phyloP scores from a whole-genome alignment of 2,113 vertebrate species.

The Pholis gunnellus region DNA sequence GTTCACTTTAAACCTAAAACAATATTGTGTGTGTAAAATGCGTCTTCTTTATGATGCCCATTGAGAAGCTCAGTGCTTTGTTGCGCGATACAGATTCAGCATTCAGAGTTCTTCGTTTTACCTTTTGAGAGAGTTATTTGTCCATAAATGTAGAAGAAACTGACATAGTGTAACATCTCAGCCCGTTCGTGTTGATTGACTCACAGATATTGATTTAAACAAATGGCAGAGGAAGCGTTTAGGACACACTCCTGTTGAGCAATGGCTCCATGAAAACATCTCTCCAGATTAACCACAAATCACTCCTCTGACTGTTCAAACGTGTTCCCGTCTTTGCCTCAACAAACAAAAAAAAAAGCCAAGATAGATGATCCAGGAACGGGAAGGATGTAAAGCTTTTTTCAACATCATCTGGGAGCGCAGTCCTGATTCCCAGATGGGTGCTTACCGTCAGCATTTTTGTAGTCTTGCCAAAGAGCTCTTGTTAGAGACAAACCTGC shows the following conservation, averaged over 20 bases:
- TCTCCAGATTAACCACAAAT: conserved; percentile 57
- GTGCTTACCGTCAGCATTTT: conserved; percentile 60
- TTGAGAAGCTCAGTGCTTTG: background rate
- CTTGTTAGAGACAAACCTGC: conserved; percentile 64
- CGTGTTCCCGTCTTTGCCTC: conserved; percentile 24
- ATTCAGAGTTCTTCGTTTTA: background rate
- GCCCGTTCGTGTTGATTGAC: conserved; percentile 3
- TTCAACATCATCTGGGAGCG: conserved; percentile 69
- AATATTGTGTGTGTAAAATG: background rate
- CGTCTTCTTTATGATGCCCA: conserved; percentile 3
- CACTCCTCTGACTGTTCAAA: conserved; percentile 45
- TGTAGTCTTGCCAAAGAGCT: conserved; percentile 66
- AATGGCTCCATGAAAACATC: conserved; percentile 20
- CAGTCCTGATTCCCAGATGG: conserved; percentile 66
- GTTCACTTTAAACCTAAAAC: background rate
- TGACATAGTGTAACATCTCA: background rate
- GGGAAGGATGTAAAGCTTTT: conserved; percentile 71
- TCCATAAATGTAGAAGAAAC: conserved; percentile 12
- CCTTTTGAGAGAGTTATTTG: background rate
- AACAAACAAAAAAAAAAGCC: conserved; percentile 30
- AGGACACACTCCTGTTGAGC: conserved; percentile 21
- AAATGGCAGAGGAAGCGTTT: conserved; percentile 23
- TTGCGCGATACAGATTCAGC: background rate
- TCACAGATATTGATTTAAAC: conserved; percentile 21
- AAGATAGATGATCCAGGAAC: conserved; percentile 75